Conservation (phyloP, 1,140 invertebrate species). For the Sesamia nonagrioides region DNA sequence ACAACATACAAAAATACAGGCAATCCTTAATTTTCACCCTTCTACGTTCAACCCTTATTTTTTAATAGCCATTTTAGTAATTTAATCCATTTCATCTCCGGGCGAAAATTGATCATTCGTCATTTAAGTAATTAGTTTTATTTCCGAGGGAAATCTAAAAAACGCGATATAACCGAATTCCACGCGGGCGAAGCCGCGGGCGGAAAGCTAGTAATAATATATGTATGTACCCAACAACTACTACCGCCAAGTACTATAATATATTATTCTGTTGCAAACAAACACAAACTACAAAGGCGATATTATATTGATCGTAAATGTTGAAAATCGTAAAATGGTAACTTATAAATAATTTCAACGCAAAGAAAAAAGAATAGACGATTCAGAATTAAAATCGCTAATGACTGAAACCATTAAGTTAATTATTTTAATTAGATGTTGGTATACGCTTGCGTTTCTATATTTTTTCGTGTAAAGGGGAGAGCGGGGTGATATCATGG, state of each 20-base stretch:
- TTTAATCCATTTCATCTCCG: too few relatives aligned
- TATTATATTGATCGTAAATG: constrained; percentile 67
- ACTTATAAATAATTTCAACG: constrained; percentile 76
- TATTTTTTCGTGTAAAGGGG: constrained; percentile 63
- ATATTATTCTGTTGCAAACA: constrained; percentile 25
- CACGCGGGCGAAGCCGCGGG: too few relatives aligned
- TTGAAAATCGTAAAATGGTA: constrained; percentile 73
- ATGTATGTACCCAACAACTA: background rate
- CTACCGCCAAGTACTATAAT: too few relatives aligned
- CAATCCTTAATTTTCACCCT: too few relatives aligned
- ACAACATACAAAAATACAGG: too few relatives aligned
- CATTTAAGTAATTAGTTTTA: too few relatives aligned
- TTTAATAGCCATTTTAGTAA: too few relatives aligned
- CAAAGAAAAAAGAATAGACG: constrained; percentile 70
- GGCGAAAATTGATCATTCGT: too few relatives aligned
- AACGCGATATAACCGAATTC: too few relatives aligned
- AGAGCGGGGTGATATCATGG: constrained; percentile 38
- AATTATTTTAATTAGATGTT: constrained; percentile 86
- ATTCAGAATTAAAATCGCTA: constrained; percentile 86
- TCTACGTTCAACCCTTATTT: too few relatives aligned
- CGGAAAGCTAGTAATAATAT: too few relatives aligned
- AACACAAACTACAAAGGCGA: constrained; percentile 59
- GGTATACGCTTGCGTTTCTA: constrained; percentile 72
- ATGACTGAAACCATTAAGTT: constrained; percentile 86
- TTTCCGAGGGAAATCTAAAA: too few relatives aligned